Base-by-base conservation (phyloP, 1,140 invertebrate species). In the Aphaenogaster floridana region DNA sequence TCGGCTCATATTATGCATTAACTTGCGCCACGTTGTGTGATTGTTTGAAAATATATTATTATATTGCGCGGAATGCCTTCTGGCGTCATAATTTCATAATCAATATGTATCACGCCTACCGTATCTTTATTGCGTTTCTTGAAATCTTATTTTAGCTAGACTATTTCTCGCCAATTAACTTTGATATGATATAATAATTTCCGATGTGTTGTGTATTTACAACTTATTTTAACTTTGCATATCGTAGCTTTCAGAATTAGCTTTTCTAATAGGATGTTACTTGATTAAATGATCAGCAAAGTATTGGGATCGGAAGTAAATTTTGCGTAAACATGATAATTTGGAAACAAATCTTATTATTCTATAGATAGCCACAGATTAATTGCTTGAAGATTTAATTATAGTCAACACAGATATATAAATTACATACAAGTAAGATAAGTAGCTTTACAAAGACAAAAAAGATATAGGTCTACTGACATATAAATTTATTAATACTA, bases 21-120 rank as follows among this genome's bases (percentile, higher is more conserved):
- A 42, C 68, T 45, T 74, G 54, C 45, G 6, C n/a, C 66, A 11
- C 21, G 79, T 74, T 76, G 42, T 69, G 21, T 48, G 50, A 81
- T 81, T 81, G 17, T 74, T 63, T 15, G 39, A 61, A 76, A 84
- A 84, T 34, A 76, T 61, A 74, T 80, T 61, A 83, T 83, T 83
- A 81, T 17, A 74, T 61, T 61, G 54, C 17, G 17, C 39, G 57
- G 34, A 71, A 34, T 13, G 42, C 39, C 54, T 52, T 15, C 64
- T 50, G 34, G 45, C 80, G 5, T 45, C 13, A 61, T 61, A 76
- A 74, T 84, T 74, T 84, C n/a, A 34, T 84, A 76, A 84, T 59
- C 54, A 57, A 48, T 50, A 50, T n/a, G 42, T 74, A 45, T 74
- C 69, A 61, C 28, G 68, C 61, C 45, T 59, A 54, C 21, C 28